Base-by-base conservation (phyloP, 2,113 vertebrate genomes). In the Herpailurus yagouaroundi region DNA sequence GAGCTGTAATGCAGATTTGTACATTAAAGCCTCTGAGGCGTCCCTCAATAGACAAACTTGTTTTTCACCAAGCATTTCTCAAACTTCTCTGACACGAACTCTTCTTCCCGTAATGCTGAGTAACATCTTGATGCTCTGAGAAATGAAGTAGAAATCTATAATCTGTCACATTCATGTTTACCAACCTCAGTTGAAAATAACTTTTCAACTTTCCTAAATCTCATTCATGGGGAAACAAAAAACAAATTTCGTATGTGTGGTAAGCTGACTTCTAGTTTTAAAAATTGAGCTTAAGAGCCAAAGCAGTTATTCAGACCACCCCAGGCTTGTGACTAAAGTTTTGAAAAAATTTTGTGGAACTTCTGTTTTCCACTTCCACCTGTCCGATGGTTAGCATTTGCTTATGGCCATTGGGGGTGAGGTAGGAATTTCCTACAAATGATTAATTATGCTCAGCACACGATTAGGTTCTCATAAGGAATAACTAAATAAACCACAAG, bases 161-260 rank as follows among this genome's bases (percentile, higher is more conserved):
- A 63, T 41, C 68, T 79, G 25, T 52, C 50, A 14, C 19, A 23
- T 63, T 80, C 12, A 2, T 52, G 33, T 79, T 95, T 91, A 60
- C 74, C 60, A 73, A 21, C 38, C 16, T 91, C 36, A 60, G 19
- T 15, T 45, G 94, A 89, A 96, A 97, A 77, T 68, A 79, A 87
- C 73, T 94, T 93, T 93, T 71, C 69, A 84, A 29, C 79, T 90
- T 96, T 79, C 55, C 57, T 60, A 69, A 64, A 60, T 69, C 77
- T 94, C 90, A 69, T 84, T 92, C 50, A 5, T 48, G 1, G 45
- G n/a, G 25, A 68, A 33, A 86, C 85, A 23, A 79, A 66, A 95
- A 92, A 85, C 31, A 55, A 38, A 19, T 88, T 96, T 89, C 45
- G 19, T 55, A 66, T n/a, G 10, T n/a, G 10, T 68, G 4, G 29